Base-by-base conservation (phyloP, 2,797 vertebrate genomes). In the Centroberyx gerrardi region DNA sequence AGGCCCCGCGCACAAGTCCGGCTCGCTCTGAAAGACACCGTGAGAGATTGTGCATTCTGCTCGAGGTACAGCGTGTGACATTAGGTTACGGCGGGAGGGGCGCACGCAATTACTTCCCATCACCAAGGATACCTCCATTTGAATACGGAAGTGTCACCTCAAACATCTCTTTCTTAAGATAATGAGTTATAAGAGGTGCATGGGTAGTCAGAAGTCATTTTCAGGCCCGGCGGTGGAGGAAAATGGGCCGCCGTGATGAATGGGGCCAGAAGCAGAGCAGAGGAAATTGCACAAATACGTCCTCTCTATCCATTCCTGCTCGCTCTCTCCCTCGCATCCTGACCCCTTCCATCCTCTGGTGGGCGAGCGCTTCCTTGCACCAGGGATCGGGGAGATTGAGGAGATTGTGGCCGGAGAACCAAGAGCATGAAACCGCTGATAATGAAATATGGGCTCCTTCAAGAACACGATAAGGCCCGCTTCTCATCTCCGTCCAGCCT, bases 391-490 rank as follows among this genome's bases (percentile, higher is more conserved):
- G 46, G 62, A 85, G 90, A 90, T 87, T 8, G 81, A 79, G 49
- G 71, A 83, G 90, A 92, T 90, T 85, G 69, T 22, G 75, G 36
- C 40, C 38, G 33, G 44, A 86, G 82, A 81, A 90, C 38, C 62
- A 17, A 55, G 81, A 81, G 80, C 84, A 90, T 62, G 68, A 89
- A 88, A 90, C 77, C 59, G 10, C 61, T 6, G 90, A 92, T 91
- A 92, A 93, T 91, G 87, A 88, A 93, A 94, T 88, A 87, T 82
- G 75, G 72, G 68, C 74, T 85, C 72, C 83, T 89, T 78, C 74
- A 82, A 88, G 89, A 90, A 87, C 85, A 81, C 91, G 94, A 94
- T 94, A 92, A 93, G 81, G 12, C 66, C 70, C 71, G 72, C 65
- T 68, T 83, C 81, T 89, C 85, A 71, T 87, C 81, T 86, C 77